Conservation (phyloP, 1,140 invertebrate genomes). For the Ceratosolen solmsi region DNA sequence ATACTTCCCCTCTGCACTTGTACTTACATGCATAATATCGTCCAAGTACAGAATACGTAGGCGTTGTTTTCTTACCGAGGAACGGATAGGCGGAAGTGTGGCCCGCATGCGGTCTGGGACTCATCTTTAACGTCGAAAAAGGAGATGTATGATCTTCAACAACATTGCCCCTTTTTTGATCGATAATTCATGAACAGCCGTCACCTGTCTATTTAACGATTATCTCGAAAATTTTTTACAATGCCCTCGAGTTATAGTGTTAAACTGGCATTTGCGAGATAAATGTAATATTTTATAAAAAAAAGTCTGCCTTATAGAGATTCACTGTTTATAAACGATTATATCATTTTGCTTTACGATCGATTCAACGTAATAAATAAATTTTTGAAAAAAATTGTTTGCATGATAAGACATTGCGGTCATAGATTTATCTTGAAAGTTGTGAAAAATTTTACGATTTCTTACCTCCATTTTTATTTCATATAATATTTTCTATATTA, state of each 20-base stretch:
- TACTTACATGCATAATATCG: conserved; percentile 9
- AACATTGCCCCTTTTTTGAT: conserved; percentile 28
- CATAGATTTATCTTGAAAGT: no score
- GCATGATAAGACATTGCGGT: no score
- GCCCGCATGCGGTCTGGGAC: not conserved
- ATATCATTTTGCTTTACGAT: no score
- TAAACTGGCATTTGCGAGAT: not conserved
- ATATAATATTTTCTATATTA: no score
- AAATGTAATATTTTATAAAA: not conserved
- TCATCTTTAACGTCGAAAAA: not conserved
- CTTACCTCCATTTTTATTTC: no score
- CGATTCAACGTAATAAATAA: no score
- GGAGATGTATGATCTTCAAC: not conserved
- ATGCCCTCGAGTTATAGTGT: not conserved
- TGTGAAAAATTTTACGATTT: no score
- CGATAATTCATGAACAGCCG: not conserved
- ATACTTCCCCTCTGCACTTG: conserved; percentile 8
- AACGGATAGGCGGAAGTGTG: conserved; percentile 24
- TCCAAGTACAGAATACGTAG: not conserved
- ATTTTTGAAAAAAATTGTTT: no score
- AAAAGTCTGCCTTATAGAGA: not conserved
- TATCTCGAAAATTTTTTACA: not conserved
- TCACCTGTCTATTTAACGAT: not conserved
- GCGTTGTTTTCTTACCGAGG: not conserved
- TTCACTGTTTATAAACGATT: no score